A percentile compares a stretch with the other conserved stretches of the same genome.
phyloP scores from a whole-genome alignment of 2,888 invertebrate genomes.

The Plagodis dolabraria region DNA sequence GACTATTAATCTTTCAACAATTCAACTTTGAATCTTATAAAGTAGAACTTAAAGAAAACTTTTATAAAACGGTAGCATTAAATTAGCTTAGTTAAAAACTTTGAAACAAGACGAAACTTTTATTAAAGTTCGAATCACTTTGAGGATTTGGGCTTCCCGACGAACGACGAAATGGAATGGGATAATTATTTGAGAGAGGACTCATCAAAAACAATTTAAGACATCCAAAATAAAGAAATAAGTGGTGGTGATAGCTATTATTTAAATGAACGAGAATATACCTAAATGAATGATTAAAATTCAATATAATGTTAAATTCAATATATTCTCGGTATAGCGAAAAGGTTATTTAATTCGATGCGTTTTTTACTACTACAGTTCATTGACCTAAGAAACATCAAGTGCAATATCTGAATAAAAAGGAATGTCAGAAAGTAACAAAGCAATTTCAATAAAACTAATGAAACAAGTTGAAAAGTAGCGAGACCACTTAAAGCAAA shows the following conservation, averaged over 20 bases:
- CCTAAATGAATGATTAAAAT: no score
- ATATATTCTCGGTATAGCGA: no score
- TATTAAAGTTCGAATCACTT: constrained; percentile 39
- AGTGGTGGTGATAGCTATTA: no score
- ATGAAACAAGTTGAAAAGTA: constrained; percentile 44
- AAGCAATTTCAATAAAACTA: constrained; percentile 26
- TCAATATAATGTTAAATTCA: no score
- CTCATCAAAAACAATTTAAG: constrained; percentile 32
- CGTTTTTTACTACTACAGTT: no score
- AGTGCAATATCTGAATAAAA: constrained; percentile 7
- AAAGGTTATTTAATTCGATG: no score
- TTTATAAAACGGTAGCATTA: constrained; percentile 8
- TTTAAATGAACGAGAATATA: no score
- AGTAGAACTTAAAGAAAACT: constrained; percentile 22
- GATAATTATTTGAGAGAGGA: constrained; percentile 39
- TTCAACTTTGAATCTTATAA: constrained; percentile 17
- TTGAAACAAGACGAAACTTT: constrained; percentile 37
- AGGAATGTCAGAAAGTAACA: not conserved
- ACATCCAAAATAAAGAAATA: not conserved
- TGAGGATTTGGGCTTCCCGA: constrained; percentile 37
- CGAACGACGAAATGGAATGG: constrained; percentile 38
- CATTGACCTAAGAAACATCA: no score
- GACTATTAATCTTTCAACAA: not conserved
- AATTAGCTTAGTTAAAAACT: constrained; percentile 41
- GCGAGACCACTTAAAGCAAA: constrained; percentile 58